phyloP scores from a whole-genome alignment of 2,113 vertebrate species.

The Semicossyphus pulcher region DNA sequence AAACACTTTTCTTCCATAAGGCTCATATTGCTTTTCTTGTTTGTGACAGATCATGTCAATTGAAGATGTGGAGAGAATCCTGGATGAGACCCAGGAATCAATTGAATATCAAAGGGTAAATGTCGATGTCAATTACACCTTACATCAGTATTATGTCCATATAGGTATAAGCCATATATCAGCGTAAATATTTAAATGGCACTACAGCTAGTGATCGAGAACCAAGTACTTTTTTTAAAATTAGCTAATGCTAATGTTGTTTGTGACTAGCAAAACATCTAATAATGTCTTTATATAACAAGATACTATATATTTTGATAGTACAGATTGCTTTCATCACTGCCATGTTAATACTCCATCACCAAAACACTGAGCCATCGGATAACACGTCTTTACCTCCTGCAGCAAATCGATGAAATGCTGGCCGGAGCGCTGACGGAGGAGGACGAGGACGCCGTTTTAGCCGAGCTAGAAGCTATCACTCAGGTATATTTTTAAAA shows the following conservation, averaged over 20 bases:
- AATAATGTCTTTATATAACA: too few relatives aligned
- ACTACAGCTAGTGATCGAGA: neutral
- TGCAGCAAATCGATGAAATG: conserved; percentile 94
- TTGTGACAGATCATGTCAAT: conserved; percentile 91
- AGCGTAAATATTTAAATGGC: too few relatives aligned
- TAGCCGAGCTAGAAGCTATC: conserved; percentile 90
- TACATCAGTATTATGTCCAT: neutral
- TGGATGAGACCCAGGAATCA: conserved; percentile 94
- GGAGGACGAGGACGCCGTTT: conserved; percentile 91
- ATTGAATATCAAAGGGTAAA: conserved; percentile 94
- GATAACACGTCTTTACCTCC: conserved; percentile 16
- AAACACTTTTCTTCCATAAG: conserved; percentile 4
- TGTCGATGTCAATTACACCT: neutral
- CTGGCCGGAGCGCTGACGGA: conserved; percentile 89
- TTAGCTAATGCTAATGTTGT: too few relatives aligned
- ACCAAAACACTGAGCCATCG: neutral
- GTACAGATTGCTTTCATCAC: too few relatives aligned
- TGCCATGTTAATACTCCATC: neutral
- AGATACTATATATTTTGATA: too few relatives aligned
- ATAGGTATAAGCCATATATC: too few relatives aligned
- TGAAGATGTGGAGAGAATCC: conserved; percentile 93
- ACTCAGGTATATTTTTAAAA: conserved; percentile 88
- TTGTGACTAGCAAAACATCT: too few relatives aligned
- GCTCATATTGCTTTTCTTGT: conserved; percentile 5
- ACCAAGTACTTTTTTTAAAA: too few relatives aligned